phyloP scores from a whole-genome alignment of 2,888 invertebrate genomes.

The Cybosia mesomella region DNA sequence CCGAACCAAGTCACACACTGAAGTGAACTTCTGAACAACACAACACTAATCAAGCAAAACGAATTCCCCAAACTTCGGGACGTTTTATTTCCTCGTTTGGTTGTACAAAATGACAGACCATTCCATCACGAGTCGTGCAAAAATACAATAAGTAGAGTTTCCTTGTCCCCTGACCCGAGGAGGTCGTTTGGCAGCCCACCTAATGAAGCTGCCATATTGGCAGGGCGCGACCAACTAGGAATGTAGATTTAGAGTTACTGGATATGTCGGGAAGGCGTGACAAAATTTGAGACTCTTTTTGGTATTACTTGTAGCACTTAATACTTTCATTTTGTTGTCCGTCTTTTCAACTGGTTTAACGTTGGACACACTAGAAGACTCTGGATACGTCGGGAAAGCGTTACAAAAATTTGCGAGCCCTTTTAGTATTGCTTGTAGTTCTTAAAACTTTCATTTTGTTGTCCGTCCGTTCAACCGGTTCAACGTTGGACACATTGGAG shows the following conservation, averaged over 20 bases:
- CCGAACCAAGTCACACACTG: constrained; percentile 10
- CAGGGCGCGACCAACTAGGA: constrained; percentile 70
- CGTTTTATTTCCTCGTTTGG: constrained; percentile 70
- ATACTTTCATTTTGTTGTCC: too few relatives aligned
- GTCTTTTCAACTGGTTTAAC: too few relatives aligned
- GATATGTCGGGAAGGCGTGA: constrained; percentile 36
- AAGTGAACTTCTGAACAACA: constrained; percentile 24
- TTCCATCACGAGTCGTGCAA: constrained; percentile 66
- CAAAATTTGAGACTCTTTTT: neutral
- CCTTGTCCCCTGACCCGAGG: constrained; percentile 69
- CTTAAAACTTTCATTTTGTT: too few relatives aligned
- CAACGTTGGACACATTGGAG: too few relatives aligned
- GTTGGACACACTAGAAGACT: too few relatives aligned
- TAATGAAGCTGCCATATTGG: constrained; percentile 83
- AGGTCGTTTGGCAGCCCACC: constrained; percentile 72
- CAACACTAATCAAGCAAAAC: constrained; percentile 52
- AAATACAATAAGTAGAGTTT: constrained; percentile 65
- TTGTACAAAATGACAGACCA: constrained; percentile 72
- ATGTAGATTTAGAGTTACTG: constrained; percentile 36
- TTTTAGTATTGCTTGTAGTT: neutral
- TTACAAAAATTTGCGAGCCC: too few relatives aligned
- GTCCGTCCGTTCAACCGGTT: too few relatives aligned
- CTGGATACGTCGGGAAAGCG: constrained; percentile 43
- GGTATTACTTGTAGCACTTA: too few relatives aligned
- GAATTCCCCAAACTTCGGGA: constrained; percentile 46